Conservation (phyloP, 2,888 invertebrate species). For the Diloba caeruleocephala region DNA sequence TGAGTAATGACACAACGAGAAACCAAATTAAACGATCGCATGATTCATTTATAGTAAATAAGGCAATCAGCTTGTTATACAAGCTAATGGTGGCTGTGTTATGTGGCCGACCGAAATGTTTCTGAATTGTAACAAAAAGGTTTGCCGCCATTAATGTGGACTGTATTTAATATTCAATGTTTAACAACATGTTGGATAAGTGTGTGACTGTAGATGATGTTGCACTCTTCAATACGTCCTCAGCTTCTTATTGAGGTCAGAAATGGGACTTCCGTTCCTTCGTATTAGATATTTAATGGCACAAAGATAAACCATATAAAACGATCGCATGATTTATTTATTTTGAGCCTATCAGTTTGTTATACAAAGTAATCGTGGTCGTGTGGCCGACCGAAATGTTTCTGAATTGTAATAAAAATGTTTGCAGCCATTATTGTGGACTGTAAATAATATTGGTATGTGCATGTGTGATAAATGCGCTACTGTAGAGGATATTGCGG, state of each 20-base stretch:
- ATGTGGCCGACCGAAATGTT: constrained; percentile 47
- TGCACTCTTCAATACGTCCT: constrained; percentile 56
- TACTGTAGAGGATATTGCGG: constrained; percentile 51
- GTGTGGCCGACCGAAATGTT: constrained; percentile 57
- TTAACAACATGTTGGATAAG: constrained; percentile 28
- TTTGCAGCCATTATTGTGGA: constrained; percentile 20
- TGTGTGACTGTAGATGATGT: constrained; percentile 48
- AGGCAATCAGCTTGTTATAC: constrained; percentile 63
- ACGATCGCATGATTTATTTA: too few species aligned
- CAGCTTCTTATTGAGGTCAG: constrained; percentile 55
- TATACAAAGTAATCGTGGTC: constrained; percentile 60
- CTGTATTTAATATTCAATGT: constrained; percentile 18
- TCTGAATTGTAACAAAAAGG: constrained; percentile 21
- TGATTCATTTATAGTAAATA: constrained; percentile 64
- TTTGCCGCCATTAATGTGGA: constrained; percentile 20
- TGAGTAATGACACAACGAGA: constrained; percentile 58
- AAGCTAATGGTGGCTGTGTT: constrained; percentile 64
- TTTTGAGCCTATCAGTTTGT: constrained; percentile 67
- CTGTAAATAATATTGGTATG: constrained; percentile 17
- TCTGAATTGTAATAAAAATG: constrained; percentile 21
- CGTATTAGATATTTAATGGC: too few species aligned
- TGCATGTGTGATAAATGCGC: constrained; percentile 23
- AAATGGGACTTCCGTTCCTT: constrained; percentile 52
- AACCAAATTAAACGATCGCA: constrained; percentile 61
- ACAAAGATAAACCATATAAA: too few species aligned